Base-by-base conservation (phyloP, 2,113 vertebrate species). In the Typhlomys cinereus region DNA sequence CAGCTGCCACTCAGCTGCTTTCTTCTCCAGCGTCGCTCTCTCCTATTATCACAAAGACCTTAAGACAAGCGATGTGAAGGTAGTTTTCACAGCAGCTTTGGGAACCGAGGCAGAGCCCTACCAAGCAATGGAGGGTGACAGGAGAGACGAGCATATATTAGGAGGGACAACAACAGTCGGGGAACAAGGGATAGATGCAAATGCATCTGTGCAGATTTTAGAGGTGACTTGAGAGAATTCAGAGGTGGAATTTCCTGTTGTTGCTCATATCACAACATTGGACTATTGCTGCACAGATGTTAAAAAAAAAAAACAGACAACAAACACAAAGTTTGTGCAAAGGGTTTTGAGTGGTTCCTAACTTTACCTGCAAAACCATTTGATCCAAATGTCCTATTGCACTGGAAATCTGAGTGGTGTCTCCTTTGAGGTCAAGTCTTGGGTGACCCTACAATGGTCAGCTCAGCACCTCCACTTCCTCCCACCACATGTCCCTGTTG, bases 131-230 rank as follows among this genome's bases (percentile, higher is more conserved):
- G 7, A 78, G 85, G 6, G 39, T 14, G 81, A 74, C 7, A 13
- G 9, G 14, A 74, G 31, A 64, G 34, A 15, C 7, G 25, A 7
- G 44, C 6, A 4, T 31, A 4, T 10, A 39, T 34, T 1, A 21
- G 39, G 2, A 36, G 57, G n/a, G 70, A 50, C 0, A 17, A 9
- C 41, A 12, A 2, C 34, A 3, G 10, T 1, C 8, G 4, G 23
- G 25, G 57, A 34, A 54, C 20, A 34, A n/a, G 20, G 46, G 44
- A 14, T 5, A 48, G 36, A 75, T 14, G 29, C 34, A n/a, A 18
- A 64, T 7, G 34, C 17, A 21, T 15, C 71, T 52, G 39, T 39
- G 21, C 34, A 36, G 34, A 7, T 14, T 52, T n/a, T 39, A 13
- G 34, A 52, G 18, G 46, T 21, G 34, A 39, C 39, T 25, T 31